phyloP scores from a whole-genome alignment of 2,888 invertebrate genomes.

The Apodemia zela region DNA sequence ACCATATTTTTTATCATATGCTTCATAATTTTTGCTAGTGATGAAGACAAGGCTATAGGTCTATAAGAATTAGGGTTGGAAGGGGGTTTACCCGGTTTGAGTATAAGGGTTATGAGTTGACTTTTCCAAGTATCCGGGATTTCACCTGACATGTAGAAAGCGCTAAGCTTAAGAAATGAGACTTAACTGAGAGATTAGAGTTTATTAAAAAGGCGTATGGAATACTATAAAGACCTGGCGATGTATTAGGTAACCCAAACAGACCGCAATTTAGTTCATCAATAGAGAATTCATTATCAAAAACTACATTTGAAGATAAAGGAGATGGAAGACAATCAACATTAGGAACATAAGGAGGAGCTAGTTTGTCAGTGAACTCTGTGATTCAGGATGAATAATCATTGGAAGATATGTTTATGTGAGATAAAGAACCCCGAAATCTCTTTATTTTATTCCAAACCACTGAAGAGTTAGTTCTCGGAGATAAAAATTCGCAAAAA shows the following conservation, averaged over 20 bases:
- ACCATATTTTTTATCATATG: constrained; percentile 29
- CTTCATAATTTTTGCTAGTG: constrained; percentile 25
- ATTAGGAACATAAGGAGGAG: constrained; percentile 4
- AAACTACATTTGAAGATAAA: background rate
- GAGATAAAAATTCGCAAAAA: constrained; percentile 16
- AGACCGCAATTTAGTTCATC: constrained; percentile 22
- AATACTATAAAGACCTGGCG: constrained; percentile 30
- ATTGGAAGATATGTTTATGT: background rate
- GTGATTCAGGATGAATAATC: constrained; percentile 11
- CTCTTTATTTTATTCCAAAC: constrained; percentile 22
- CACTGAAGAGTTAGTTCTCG: constrained; percentile 9
- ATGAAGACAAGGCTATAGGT: constrained; percentile 28
- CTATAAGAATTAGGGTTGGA: constrained; percentile 21
- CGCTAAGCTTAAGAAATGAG: constrained; percentile 17
- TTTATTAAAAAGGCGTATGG: constrained; percentile 28
- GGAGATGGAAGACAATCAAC: background rate
- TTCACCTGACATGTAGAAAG: constrained; percentile 17
- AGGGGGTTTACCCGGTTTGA: constrained; percentile 25
- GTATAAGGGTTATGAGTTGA: constrained; percentile 24
- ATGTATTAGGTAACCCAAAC: constrained; percentile 22
- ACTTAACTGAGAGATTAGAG: background rate
- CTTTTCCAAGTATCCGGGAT: constrained; percentile 24
- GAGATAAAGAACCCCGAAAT: background rate
- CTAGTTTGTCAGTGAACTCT: constrained; percentile 10
- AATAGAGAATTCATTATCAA: constrained; percentile 25